Percentiles rank a stretch among this genome's conserved stretches.
phyloP scores from a whole-genome alignment of 2,888 invertebrate genomes.

The Protodeltote pygarga region DNA sequence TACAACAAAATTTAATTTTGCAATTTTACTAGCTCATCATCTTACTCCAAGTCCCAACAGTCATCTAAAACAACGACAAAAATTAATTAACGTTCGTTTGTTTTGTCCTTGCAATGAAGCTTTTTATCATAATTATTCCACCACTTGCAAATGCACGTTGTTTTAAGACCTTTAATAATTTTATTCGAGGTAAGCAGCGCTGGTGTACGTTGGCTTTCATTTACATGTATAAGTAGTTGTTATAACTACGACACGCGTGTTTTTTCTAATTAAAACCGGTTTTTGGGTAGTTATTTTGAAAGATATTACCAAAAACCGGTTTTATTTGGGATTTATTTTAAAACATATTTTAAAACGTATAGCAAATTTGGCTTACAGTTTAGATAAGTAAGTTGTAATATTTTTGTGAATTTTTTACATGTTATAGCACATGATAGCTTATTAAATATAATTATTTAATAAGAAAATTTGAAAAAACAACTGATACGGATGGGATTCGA shows the following conservation, averaged over 20 bases:
- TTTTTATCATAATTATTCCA: conserved; percentile 22
- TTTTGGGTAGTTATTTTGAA: too few relatives aligned
- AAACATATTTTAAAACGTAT: too few relatives aligned
- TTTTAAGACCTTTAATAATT: conserved; percentile 21
- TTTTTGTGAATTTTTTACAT: too few relatives aligned
- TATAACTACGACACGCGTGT: conserved; percentile 30
- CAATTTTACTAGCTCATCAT: conserved; percentile 9
- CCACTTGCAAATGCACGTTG: conserved; percentile 19
- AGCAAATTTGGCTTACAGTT: too few relatives aligned
- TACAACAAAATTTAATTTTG: conserved; percentile 3
- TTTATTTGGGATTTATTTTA: too few relatives aligned
- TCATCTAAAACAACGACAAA: conserved; percentile 27
- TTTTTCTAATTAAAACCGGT: too few relatives aligned
- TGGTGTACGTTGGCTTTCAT: conserved; percentile 31
- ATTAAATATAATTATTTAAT: too few relatives aligned
- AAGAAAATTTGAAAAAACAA: too few relatives aligned
- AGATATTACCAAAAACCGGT: too few relatives aligned
- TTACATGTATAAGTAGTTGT: conserved; percentile 47
- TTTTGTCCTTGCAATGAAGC: conserved; percentile 8
- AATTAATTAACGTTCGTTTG: conserved; percentile 24
- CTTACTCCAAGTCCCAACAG: neutral
- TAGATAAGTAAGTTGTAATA: too few relatives aligned
- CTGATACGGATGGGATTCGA: too few relatives aligned
- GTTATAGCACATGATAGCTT: too few relatives aligned
- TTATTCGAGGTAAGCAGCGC: conserved; percentile 24